Base-by-base conservation (phyloP, 2,797 vertebrate genomes). In the Phataginus tricuspis region DNA sequence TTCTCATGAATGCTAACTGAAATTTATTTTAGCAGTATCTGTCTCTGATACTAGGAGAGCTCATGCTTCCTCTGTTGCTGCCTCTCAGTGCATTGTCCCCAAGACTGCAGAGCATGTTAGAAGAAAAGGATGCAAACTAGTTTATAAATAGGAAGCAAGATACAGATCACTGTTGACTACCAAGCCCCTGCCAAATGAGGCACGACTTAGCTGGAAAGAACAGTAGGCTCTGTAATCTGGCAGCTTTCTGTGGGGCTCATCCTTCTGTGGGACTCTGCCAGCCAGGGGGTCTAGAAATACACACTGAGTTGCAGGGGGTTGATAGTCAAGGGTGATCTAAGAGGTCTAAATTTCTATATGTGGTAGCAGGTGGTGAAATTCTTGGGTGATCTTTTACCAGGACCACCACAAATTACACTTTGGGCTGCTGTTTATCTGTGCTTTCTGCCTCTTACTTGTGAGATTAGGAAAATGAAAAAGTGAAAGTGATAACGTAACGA, bases 381-480 rank as follows among this genome's bases (percentile, higher is more conserved):
- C 45, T 77, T 69, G 15, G 72, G 57, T 34, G 57, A 31, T 92
- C 80, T 85, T 72, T 79, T 25, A 63, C 82, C 51, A 23, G 37
- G 88, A 78, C 72, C 45, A 91, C 53, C 68, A 45, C 21, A 37
- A 16, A 63, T 92, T 83, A 39, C 66, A 86, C 57, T 95, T 74
- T 5, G 74, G 66, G 49, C n/a, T 18, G 12, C 53, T 85, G 0
- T 79, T 85, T 80, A 34, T 64, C 53, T 88, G 27, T 90, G 55
- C 45, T 83, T 80, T 86, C 53, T 90, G 53, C 4, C 66, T 83
- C 19, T 74, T 82, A 16, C 34, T 68, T 92, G 45, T 63, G 80
- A 83, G 45, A 51, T 66, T 49, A 84, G 83, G 83, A 79, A 95
- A 96, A 84, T 72, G 37, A 77, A 75, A 89, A 37, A 72, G 51